phyloP scores from a whole-genome alignment of 1,140 invertebrate species.

The Rhagoletis pomonella region DNA sequence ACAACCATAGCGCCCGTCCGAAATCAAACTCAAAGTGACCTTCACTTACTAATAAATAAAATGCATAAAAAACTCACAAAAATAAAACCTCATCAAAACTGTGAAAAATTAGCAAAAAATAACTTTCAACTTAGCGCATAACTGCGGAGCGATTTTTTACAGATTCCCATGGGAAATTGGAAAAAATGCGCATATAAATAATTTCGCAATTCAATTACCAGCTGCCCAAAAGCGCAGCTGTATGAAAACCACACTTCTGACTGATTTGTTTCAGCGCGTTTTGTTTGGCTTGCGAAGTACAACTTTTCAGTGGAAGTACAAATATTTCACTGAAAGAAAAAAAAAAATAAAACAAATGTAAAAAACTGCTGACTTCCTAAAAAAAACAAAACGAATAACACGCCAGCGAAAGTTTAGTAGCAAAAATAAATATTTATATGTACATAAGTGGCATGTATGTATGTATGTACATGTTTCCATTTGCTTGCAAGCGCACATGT shows the following conservation, averaged over 20 bases:
- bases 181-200: conserved; percentile 1
- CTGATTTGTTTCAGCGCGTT: not conserved
- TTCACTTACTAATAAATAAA: not conserved
- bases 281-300: not conserved
- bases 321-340: too few species aligned
- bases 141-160: not conserved
- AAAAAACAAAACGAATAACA: too few species aligned
- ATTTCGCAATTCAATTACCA: conserved; percentile 27
- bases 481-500: not conserved
- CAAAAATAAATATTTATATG: too few species aligned
- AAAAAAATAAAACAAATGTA: too few species aligned
- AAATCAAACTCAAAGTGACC: not conserved
- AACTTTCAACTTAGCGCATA: conserved; percentile 19
- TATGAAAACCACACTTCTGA: conserved; percentile 8
- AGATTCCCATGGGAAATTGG: not conserved
- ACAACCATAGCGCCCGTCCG: not conserved
- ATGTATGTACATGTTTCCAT: too few species aligned
- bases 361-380: too few species aligned
- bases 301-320: too few species aligned
- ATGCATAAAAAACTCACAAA: too few species aligned
- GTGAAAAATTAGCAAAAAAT: conserved; percentile 29
- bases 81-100: not conserved
- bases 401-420: too few species aligned
- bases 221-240: not conserved
- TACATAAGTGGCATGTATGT: too few species aligned